Percentiles rank a stretch among this genome's conserved stretches.
phyloP scores from a whole-genome alignment of 2,888 invertebrate genomes.

The Cetonia aurata region DNA sequence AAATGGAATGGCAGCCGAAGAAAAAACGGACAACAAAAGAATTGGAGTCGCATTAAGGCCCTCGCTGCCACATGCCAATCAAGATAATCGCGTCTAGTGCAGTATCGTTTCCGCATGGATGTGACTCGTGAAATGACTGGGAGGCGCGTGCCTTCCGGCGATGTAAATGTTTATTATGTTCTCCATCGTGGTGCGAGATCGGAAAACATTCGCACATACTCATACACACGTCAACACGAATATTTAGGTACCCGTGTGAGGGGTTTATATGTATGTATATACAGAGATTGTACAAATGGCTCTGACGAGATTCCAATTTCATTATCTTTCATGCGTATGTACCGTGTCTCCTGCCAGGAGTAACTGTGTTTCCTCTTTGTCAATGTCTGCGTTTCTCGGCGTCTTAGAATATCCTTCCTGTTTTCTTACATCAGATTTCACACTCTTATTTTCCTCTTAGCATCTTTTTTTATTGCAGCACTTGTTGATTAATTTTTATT shows the following conservation, averaged over 20 bases:
- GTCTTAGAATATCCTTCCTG: too few relatives aligned
- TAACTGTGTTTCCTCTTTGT: too few relatives aligned
- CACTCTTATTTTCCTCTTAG: too few relatives aligned
- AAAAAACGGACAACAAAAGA: constrained; percentile 30
- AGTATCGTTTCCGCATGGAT: constrained; percentile 38
- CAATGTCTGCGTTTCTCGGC: too few relatives aligned
- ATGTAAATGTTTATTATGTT: not conserved
- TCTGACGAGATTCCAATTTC: too few relatives aligned
- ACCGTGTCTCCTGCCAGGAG: too few relatives aligned
- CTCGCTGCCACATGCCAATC: constrained; percentile 37
- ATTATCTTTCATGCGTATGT: too few relatives aligned
- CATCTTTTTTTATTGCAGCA: too few relatives aligned
- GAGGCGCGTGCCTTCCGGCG: constrained; percentile 35
- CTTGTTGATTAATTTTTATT: too few relatives aligned
- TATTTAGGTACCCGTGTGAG: not conserved
- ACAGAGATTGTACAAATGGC: too few relatives aligned
- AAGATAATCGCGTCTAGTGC: constrained; percentile 35
- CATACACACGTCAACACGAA: not conserved
- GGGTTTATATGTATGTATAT: not conserved
- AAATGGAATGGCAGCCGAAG: constrained; percentile 2
- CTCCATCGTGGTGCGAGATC: not conserved
- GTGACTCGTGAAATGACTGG: constrained; percentile 27
- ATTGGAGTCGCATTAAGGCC: constrained; percentile 25
- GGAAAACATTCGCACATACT: constrained; percentile 12
- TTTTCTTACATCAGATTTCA: too few relatives aligned